Evolutionary conservation across 2,888 invertebrate species (phyloP).

Genomic region (Limnephilus auricula): DNA sequence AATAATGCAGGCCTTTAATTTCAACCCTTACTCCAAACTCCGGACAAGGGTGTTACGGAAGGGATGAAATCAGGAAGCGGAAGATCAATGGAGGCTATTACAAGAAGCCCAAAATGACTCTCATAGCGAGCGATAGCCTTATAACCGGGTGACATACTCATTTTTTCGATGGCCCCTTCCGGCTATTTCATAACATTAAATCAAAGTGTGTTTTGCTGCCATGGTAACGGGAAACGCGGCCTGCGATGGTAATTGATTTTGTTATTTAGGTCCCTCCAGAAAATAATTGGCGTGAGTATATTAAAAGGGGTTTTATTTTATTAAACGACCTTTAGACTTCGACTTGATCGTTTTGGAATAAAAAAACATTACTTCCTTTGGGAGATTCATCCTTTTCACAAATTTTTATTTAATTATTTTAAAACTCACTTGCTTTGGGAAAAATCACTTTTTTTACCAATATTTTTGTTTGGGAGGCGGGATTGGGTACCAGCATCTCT

Average conservation of each 20-base stretch:
- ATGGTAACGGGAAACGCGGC: background rate
- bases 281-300: background rate
- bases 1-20: constrained; percentile 2
- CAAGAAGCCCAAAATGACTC: background rate
- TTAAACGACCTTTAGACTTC: background rate
- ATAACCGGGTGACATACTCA: background rate
- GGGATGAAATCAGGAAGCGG: background rate
- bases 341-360: background rate
- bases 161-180: background rate
- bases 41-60: background rate
- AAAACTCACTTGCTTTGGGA: no score
- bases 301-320: background rate
- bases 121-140: background rate
- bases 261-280: background rate
- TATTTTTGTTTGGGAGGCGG: no score
- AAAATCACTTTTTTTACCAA: no score
- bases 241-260: background rate
- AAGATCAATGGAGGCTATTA: background rate
- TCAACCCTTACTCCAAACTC: background rate
- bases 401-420: no score
- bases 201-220: background rate
- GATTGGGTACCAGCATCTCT: no score
- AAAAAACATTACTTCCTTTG: no score
- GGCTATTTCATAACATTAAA: background rate
- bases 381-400: no score